A percentile compares a stretch with the other conserved stretches of the same genome.
phyloP scores from a whole-genome alignment of 2,797 vertebrate genomes.

The Anguilla marmorata region DNA sequence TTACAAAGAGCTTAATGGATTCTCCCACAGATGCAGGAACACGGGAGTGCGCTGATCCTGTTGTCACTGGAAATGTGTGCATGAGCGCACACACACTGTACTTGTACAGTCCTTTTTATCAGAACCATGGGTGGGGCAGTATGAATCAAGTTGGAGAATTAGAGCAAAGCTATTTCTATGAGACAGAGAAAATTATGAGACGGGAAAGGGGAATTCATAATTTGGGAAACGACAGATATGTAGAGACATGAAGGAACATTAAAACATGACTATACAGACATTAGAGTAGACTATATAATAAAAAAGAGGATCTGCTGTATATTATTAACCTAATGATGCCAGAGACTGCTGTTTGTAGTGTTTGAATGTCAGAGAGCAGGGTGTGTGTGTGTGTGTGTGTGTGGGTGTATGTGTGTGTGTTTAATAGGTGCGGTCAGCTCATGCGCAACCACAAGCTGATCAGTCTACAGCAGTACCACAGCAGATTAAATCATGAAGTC shows the following conservation, averaged over 20 bases:
- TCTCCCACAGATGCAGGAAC: slow-evolving; percentile 15
- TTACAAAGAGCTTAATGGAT: slow-evolving; percentile 11
- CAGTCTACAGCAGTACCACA: not conserved
- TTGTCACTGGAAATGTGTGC: not conserved
- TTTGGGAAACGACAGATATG: not conserved
- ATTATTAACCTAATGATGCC: not conserved
- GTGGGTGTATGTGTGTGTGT: not conserved
- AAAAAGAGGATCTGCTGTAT: not conserved
- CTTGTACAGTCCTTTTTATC: not conserved
- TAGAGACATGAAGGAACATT: not conserved
- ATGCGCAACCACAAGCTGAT: not conserved
- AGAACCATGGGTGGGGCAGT: not conserved
- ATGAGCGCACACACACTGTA: not conserved
- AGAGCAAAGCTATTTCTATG: not conserved
- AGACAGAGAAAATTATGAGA: not conserved
- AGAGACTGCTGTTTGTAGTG: not conserved
- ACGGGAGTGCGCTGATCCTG: not conserved
- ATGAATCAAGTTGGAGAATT: not conserved
- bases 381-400: not conserved
- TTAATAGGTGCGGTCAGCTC: not conserved
- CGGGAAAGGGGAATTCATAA: not conserved
- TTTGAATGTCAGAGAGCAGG: not conserved
- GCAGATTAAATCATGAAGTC: not conserved
- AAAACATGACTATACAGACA: not conserved
- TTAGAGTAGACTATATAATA: not conserved